Evolutionary conservation across 2,888 invertebrate genomes (phyloP), one percentile per base, ranked within the genome.

Genomic region (Hydropsyche betteni): DNA sequence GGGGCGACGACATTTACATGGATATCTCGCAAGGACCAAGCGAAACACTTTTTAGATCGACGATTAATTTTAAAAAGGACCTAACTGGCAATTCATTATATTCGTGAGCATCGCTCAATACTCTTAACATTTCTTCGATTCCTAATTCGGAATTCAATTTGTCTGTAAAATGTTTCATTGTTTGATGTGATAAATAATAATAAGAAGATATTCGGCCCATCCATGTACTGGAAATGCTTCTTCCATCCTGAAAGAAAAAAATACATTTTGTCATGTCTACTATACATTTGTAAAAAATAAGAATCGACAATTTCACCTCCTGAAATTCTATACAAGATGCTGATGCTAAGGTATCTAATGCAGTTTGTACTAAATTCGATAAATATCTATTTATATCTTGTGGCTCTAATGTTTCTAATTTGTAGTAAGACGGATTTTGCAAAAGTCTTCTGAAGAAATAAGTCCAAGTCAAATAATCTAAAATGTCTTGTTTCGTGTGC

Each of bases 381-480:
- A 99, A 87, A 84, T 92, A 98, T 24, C 86, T 84, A 83, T 94
- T 94, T 0, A 95, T 86, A 75, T 90, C 88, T 61, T 89, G 86
- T 0, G 92, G 89, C 76, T 94, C 93, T 12, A 92, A 82, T 44
- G 90, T 90, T 64, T 93, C 92, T 77, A 98, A 84, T 77, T 93
- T 91, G 83, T 98, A 98, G 83, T 95, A 98, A 0, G 92, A 90
- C 0, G 99, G 99, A 89, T 99, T 99, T 82, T 94, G 93, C 74
- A 98, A 85, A 5, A 99, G 86, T 16, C 98, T 89, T 72, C 98
- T 88, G 88, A 98, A 99, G 88, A 99, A 97, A 83, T 97, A 99
- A 0, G 99, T 99, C 94, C 98, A 99, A 0, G 99, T 98, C 80
- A 99, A 88, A 86, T 99, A 99, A 85, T 99, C 98, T 76, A 99